phyloP scores from a whole-genome alignment of 2,113 vertebrate species.

The Crotalus helleri region DNA sequence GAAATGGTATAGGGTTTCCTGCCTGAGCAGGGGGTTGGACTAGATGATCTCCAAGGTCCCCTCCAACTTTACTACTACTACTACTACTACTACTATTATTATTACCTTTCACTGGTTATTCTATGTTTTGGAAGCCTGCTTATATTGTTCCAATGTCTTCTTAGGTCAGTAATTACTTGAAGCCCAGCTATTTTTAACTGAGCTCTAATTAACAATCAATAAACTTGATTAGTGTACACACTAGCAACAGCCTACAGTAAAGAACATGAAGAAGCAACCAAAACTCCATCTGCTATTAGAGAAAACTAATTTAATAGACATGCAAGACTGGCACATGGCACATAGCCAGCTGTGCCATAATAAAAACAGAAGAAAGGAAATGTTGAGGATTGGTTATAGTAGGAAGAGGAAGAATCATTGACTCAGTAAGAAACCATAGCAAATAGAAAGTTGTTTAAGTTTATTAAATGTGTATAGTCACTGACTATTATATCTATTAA shows the following conservation, averaged over 20 bases:
- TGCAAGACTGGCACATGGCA: not conserved
- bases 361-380: slow-evolving; percentile 1
- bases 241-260: not conserved
- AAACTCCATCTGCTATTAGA: not conserved
- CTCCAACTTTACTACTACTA: too few species aligned
- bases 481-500: not conserved
- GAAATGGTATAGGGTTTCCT: too few species aligned
- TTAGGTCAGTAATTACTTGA: slow-evolving; percentile 1
- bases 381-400: not conserved
- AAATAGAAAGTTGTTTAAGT: not conserved
- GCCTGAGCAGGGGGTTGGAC: too few species aligned
- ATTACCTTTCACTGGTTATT: not conserved
- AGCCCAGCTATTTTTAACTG: not conserved
- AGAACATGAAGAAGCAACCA: not conserved
- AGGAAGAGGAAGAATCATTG: not conserved
- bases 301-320: slow-evolving; percentile 5
- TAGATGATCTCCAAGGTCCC: too few species aligned
- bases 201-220: slow-evolving; percentile 9
- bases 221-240: not conserved
- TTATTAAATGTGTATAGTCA: not conserved
- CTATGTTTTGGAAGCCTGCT: not conserved
- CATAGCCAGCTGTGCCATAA: not conserved
- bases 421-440: not conserved
- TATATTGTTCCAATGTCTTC: not conserved
- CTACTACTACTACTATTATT: too few species aligned